Evolutionary conservation across 2,113 vertebrate genomes (phyloP).

Genomic region (Eulacestoma nigropectus): DNA sequence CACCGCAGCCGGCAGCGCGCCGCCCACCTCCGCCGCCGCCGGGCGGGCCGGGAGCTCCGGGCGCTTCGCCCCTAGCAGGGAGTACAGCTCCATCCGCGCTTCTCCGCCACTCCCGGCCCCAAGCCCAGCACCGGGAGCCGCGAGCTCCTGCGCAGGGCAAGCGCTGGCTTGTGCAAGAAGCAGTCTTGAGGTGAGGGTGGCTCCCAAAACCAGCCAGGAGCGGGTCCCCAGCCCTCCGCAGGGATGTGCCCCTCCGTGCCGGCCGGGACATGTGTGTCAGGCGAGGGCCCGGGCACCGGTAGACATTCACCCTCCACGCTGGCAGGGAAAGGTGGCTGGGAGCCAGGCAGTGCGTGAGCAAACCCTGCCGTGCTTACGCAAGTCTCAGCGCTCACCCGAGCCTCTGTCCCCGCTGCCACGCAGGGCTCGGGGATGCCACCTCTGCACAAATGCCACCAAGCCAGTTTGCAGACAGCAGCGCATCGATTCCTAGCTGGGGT

Average conservation of each 20-base stretch:
- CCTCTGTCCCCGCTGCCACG: not conserved
- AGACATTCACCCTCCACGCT: not conserved
- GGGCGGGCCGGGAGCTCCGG: not conserved
- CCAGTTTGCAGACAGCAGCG: not conserved
- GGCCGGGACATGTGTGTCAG: fast-evolving
- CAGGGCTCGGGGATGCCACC: not conserved
- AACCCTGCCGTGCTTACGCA: not conserved
- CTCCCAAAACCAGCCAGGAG: not conserved
- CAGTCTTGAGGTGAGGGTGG: not conserved
- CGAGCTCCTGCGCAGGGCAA: not conserved
- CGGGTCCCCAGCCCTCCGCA: not conserved
- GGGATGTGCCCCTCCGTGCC: not conserved
- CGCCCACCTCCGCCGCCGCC: fast-evolving
- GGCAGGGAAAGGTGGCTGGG: not conserved
- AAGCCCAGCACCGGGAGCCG: too few relatives aligned
- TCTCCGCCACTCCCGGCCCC: too few relatives aligned
- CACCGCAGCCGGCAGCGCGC: not conserved
- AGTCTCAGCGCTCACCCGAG: fast-evolving
- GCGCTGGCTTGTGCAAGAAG: not conserved
- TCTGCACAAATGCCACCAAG: not conserved
- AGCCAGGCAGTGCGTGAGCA: not conserved
- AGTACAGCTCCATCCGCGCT: fast-evolving
- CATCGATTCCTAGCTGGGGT: not conserved
- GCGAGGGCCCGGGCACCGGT: fast-evolving
- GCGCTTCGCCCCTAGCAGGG: fast-evolving